These are phyloP conservation scores for Cheilosia scutellata DNA, from an alignment of 2,888 invertebrate species.

Conservation along the genomic window DNA sequence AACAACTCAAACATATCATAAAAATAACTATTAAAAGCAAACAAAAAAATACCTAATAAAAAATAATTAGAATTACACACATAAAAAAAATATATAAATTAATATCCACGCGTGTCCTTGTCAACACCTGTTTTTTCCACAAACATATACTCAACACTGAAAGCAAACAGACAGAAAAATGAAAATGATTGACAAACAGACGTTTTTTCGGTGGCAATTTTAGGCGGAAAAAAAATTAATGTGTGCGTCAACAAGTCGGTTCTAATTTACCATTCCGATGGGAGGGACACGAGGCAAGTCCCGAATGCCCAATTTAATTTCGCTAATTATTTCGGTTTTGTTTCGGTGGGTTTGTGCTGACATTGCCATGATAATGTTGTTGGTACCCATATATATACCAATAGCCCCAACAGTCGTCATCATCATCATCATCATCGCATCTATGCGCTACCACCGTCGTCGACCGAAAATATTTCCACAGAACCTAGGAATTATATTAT, in stretches of 20 bases:
- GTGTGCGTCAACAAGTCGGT: constrained; percentile 44
- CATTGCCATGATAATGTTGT: constrained; percentile 24
- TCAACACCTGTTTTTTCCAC: constrained; percentile 34
- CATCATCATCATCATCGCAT: constrained; percentile 24
- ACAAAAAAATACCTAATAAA: neutral
- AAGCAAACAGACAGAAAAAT: constrained; percentile 19
- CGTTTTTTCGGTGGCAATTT: constrained; percentile 29
- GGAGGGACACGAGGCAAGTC: neutral
- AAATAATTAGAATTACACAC: constrained; percentile 12
- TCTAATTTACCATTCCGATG: constrained; percentile 35
- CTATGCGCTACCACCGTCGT: constrained; percentile 21
- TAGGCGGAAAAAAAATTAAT: neutral
- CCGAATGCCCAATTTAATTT: constrained; percentile 68
- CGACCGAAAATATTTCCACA: constrained; percentile 64
- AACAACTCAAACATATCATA: constrained; percentile 60
- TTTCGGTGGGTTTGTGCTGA: constrained; percentile 28
- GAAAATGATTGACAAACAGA: constrained; percentile 49
- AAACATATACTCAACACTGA: constrained; percentile 18
- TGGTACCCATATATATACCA: neutral
- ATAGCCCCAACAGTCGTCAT: constrained; percentile 11
- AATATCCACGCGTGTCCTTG: constrained; percentile 20
- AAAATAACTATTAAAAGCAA: constrained; percentile 32
- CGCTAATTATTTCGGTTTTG: constrained; percentile 72
- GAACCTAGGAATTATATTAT: constrained; percentile 64
- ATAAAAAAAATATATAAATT: constrained; percentile 13